Conservation (phyloP, 1,140 invertebrate genomes). For the Spodoptera frugiperda region DNA sequence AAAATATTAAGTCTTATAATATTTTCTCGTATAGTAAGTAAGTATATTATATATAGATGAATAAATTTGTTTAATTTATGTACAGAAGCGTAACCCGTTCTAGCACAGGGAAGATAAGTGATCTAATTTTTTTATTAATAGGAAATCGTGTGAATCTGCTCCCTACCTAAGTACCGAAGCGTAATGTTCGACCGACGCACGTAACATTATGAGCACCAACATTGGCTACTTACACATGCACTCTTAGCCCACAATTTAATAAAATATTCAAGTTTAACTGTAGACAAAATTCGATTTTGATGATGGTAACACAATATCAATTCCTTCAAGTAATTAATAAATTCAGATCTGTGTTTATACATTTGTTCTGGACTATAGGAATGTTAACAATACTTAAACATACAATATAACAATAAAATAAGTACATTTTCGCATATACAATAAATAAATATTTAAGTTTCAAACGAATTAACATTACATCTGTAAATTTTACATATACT, state of each 20-base stretch:
- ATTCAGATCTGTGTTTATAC: slow-evolving; percentile 31
- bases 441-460: no score
- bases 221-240: slow-evolving; percentile 38
- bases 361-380: not conserved
- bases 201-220: slow-evolving; percentile 43
- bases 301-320: slow-evolving; percentile 6
- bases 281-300: slow-evolving; percentile 18
- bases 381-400: slow-evolving; percentile 24
- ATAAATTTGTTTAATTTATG: slow-evolving; percentile 54
- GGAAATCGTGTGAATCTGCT: slow-evolving; percentile 27
- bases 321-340: slow-evolving; percentile 34
- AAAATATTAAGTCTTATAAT: slow-evolving; percentile 74
- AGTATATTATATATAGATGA: slow-evolving; percentile 49
- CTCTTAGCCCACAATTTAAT: not conserved
- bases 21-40: slow-evolving; percentile 53
- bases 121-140: slow-evolving; percentile 35
- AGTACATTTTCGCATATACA: not conserved
- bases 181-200: slow-evolving; percentile 11
- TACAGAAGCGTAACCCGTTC: slow-evolving; percentile 58
- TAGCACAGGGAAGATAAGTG: slow-evolving; percentile 2
- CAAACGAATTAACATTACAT: not conserved
- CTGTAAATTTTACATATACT: not conserved
- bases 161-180: slow-evolving; percentile 23
- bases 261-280: slow-evolving; percentile 1
- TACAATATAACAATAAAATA: slow-evolving; percentile 13